phyloP scores from a whole-genome alignment of 1,140 invertebrate species.

The Sogatella furcifera region DNA sequence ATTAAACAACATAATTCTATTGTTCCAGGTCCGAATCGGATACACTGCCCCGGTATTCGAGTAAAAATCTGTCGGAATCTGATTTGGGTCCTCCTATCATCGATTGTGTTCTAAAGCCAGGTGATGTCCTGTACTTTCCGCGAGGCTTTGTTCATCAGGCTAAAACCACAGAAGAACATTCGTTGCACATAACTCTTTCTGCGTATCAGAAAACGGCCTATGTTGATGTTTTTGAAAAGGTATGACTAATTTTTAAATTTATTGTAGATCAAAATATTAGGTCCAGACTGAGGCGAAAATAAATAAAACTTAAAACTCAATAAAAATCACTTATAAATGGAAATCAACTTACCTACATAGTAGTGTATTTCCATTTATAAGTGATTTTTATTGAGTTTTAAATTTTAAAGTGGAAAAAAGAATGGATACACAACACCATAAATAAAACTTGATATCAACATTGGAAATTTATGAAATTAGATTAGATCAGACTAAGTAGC shows the following conservation, averaged over 20 bases:
- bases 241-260: constrained; percentile 21
- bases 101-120: constrained; percentile 69
- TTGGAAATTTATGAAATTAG: no score
- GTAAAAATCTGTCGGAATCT: constrained; percentile 64
- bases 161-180: constrained; percentile 61
- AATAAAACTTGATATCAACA: no score
- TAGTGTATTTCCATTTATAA: no score
- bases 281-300: no score
- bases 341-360: no score
- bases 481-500: no score
- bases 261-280: no score
- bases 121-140: constrained; percentile 88
- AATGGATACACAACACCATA: no score
- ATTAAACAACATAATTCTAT: background rate
- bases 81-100: constrained; percentile 73
- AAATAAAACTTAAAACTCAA: no score
- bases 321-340: no score
- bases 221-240: constrained; percentile 75
- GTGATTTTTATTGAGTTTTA: no score
- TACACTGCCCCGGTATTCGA: constrained; percentile 66
- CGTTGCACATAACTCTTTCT: constrained; percentile 86
- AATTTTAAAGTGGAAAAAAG: no score
- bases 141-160: constrained; percentile 91
- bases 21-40: constrained; percentile 39
- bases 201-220: constrained; percentile 85